Conservation (phyloP, 2,888 invertebrate genomes). For the Andrena bicolor region DNA sequence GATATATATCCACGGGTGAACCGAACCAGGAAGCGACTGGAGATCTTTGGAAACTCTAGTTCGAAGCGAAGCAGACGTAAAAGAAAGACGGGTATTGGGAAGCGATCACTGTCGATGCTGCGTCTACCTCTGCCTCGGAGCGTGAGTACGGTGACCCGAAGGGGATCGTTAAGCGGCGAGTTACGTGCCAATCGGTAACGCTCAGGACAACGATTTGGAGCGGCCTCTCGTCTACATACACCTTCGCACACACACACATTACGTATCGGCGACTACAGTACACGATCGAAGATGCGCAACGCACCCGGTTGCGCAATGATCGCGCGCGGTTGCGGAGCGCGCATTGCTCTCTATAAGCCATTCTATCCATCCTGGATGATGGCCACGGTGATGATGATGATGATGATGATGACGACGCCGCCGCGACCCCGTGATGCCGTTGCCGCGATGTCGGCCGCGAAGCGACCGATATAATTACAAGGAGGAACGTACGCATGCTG, state of each 20-base stretch:
- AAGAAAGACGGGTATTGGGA: conserved; percentile 60
- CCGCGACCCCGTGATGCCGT: conserved; percentile 46
- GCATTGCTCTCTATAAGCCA: conserved; percentile 67
- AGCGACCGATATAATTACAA: conserved; percentile 71
- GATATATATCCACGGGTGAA: too few species aligned
- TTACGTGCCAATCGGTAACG: conserved; percentile 69
- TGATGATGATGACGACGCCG: conserved; percentile 45
- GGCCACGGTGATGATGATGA: conserved; percentile 12
- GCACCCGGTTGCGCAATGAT: conserved; percentile 65
- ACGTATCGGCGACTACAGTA: conserved; percentile 15
- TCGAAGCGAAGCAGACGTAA: conserved; percentile 20
- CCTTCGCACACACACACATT: conserved; percentile 28
- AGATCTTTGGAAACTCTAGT: conserved; percentile 14
- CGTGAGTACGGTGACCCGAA: conserved; percentile 63
- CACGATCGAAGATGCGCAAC: conserved; percentile 60
- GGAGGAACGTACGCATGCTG: conserved; percentile 48
- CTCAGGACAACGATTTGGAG: conserved; percentile 63
- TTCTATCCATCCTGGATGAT: conserved; percentile 29
- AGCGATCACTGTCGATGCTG: conserved; percentile 58
- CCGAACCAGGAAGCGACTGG: background rate
- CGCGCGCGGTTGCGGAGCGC: conserved; percentile 59
- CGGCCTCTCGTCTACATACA: conserved; percentile 36
- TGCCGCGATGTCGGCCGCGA: conserved; percentile 51
- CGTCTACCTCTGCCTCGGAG: conserved; percentile 48
- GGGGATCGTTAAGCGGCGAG: conserved; percentile 67